Evolutionary conservation across 2,113 vertebrate genomes (phyloP).

Genomic region (Hippocampus comes): DNA sequence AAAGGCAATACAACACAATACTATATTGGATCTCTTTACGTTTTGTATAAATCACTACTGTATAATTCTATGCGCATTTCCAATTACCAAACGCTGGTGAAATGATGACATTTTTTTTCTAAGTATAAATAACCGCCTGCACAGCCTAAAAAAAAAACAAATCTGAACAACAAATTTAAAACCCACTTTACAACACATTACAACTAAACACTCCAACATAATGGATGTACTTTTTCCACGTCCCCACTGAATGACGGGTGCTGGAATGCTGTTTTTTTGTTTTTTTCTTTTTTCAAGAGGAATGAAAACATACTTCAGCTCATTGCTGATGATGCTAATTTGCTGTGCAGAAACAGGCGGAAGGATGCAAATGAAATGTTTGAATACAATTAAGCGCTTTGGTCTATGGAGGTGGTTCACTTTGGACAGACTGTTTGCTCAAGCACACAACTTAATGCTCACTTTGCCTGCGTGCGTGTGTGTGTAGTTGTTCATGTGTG

Average conservation of each 20-base stretch:
- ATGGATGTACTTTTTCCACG: conserved; percentile 62
- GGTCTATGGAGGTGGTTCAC: conserved; percentile 55
- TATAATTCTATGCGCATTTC: neutral
- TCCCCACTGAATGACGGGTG: conserved; percentile 49
- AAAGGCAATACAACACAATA: no score
- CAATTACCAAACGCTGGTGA: neutral
- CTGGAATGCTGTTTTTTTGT: conserved; percentile 26
- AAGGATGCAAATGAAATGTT: conserved; percentile 70
- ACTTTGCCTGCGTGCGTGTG: conserved; percentile 26
- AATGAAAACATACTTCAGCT: conserved; percentile 73
- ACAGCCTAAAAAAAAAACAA: conserved; percentile 17
- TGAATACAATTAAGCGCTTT: conserved; percentile 62
- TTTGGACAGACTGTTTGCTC: conserved; percentile 49
- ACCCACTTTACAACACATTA: conserved; percentile 61
- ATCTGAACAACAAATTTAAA: conserved; percentile 42
- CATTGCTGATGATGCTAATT: conserved; percentile 68
- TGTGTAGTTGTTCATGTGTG: neutral
- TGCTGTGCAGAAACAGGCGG: conserved; percentile 60
- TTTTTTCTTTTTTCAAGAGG: conserved; percentile 66
- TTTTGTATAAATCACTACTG: neutral
- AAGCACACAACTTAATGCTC: conserved; percentile 47
- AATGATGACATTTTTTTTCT: neutral
- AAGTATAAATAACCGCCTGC: neutral
- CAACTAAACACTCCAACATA: conserved; percentile 63
- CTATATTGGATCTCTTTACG: no score